Conservation (phyloP, 2,797 vertebrate species). For the Sorex maritimensis region DNA sequence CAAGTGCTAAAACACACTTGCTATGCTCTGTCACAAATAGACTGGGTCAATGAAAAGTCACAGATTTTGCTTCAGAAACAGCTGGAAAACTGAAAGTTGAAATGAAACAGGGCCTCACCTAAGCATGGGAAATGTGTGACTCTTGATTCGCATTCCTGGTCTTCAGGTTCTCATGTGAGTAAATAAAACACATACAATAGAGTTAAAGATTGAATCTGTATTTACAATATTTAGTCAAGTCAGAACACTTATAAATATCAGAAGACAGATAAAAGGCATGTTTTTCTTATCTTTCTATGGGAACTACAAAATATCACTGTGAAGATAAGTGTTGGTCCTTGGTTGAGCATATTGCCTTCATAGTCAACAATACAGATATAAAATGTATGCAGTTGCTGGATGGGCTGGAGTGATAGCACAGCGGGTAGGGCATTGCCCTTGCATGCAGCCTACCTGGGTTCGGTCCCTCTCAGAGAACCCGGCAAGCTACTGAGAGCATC, state of each 20-base stretch:
- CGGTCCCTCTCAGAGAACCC: no score
- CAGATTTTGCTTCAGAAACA: not conserved
- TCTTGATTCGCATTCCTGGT: no score
- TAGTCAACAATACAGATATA: not conserved
- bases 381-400: not conserved
- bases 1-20: conserved; percentile 48
- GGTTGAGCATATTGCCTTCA: not conserved
- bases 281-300: not conserved
- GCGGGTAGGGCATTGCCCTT: no score
- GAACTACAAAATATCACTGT: not conserved
- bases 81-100: no score
- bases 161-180: not conserved
- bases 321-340: not conserved
- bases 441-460: no score
- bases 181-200: not conserved
- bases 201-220: conserved; percentile 11
- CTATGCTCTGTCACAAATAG: not conserved
- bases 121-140: no score
- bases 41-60: conserved; percentile 47
- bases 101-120: no score
- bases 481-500: no score
- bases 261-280: not conserved
- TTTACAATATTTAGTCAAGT: conserved; percentile 26
- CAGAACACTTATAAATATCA: conserved; percentile 33
- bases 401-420: no score